Evolutionary conservation across 2,888 invertebrate species (phyloP).

Genomic region (Physocephala rufipes): DNA sequence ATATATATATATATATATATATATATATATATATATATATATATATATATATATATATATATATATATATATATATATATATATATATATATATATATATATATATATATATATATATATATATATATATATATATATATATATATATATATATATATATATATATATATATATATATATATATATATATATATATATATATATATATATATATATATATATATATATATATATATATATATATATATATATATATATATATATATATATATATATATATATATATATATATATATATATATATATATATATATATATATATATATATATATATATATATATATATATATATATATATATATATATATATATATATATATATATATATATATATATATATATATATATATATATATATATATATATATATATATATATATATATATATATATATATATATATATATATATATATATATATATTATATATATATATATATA

Average conservation of each 20-base stretch:
- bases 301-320: constrained; percentile 41
- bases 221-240: constrained; percentile 44
- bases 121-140: constrained; percentile 45
- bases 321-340: constrained; percentile 41
- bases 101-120: constrained; percentile 41
- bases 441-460: constrained; percentile 44
- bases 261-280: constrained; percentile 44
- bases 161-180: constrained; percentile 45
- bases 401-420: constrained; percentile 45
- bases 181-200: constrained; percentile 45
- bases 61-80: constrained; percentile 43
- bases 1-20: constrained; percentile 44
- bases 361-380: constrained; percentile 45
- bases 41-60: constrained; percentile 44
- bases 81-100: constrained; percentile 41
- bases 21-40: constrained; percentile 43
- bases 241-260: constrained; percentile 43
- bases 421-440: constrained; percentile 45
- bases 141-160: constrained; percentile 45
- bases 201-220: constrained; percentile 45
- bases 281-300: constrained; percentile 43
- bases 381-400: constrained; percentile 45
- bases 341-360: constrained; percentile 45
- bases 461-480: not conserved
- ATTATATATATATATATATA: constrained; percentile 35